Conservation (phyloP, 2,888 invertebrate genomes). For the Drosophila colorata region DNA sequence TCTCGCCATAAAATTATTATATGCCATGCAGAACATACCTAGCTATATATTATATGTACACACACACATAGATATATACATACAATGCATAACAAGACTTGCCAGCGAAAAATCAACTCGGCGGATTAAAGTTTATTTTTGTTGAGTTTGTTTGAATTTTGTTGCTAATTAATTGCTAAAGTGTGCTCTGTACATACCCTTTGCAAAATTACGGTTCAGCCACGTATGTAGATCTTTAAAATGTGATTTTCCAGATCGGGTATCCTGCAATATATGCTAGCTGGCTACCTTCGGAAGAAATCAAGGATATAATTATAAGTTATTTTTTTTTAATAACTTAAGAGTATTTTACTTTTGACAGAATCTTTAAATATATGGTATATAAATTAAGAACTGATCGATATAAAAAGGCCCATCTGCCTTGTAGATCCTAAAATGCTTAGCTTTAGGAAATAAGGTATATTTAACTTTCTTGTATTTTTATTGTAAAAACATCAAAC, state of each 20-base stretch:
- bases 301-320: too few species aligned
- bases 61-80: conserved; percentile 11
- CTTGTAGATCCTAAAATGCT: too few species aligned
- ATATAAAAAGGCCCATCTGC: too few species aligned
- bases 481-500: too few species aligned
- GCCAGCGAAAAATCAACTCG: conserved; percentile 64
- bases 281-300: too few species aligned
- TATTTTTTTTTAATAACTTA: too few species aligned
- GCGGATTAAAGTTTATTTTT: conserved; percentile 56
- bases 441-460: too few species aligned
- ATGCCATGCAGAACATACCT: conserved; percentile 44
- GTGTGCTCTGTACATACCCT: conserved; percentile 33
- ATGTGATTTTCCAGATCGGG: too few species aligned
- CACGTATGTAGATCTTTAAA: not conserved
- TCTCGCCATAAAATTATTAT: conserved; percentile 79
- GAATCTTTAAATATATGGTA: too few species aligned
- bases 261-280: not conserved
- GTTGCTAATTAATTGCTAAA: conserved; percentile 78
- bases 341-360: too few species aligned
- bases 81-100: conserved; percentile 54
- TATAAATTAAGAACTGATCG: too few species aligned
- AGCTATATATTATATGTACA: conserved; percentile 17
- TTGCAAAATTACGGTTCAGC: not conserved
- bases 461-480: too few species aligned
- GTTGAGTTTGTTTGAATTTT: conserved; percentile 74